phyloP scores from a whole-genome alignment of 2,113 vertebrate genomes.

The Rhodinocichla rosea region DNA sequence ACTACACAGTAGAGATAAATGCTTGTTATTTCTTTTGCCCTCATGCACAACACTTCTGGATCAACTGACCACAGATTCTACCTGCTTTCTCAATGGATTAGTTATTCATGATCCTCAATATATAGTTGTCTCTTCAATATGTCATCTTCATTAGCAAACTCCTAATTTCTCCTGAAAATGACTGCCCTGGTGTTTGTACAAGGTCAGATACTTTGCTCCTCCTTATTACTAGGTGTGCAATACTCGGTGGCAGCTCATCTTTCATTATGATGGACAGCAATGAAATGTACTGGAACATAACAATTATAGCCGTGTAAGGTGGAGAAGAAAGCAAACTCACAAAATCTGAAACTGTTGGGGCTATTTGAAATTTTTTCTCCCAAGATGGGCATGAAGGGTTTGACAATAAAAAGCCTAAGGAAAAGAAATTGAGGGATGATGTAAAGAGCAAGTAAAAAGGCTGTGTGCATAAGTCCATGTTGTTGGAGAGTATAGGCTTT shows the following conservation, averaged over 20 bases:
- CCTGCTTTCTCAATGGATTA: not conserved
- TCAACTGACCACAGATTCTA: not conserved
- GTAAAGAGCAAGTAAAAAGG: not conserved
- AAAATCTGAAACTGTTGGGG: not conserved
- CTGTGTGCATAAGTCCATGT: rapidly evolving
- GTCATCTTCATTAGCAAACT: not conserved
- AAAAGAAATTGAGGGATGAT: not conserved
- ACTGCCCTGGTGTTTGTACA: not conserved
- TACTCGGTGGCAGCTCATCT: not conserved
- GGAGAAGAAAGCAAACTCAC: not conserved
- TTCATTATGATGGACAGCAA: not conserved
- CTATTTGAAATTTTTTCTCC: not conserved
- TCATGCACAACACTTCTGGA: not conserved
- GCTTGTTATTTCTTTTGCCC: not conserved
- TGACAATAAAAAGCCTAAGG: not conserved
- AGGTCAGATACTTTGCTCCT: not conserved
- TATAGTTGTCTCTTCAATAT: not conserved
- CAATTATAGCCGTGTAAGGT: not conserved
- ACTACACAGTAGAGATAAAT: not conserved
- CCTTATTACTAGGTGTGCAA: not conserved
- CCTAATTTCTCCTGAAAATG: not conserved
- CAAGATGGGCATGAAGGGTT: not conserved
- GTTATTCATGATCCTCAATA: not conserved
- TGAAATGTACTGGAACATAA: not conserved
- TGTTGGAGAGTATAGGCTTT: not conserved